Base-by-base conservation (phyloP, 2,113 vertebrate genomes). In the Triplophysa dalaica region DNA sequence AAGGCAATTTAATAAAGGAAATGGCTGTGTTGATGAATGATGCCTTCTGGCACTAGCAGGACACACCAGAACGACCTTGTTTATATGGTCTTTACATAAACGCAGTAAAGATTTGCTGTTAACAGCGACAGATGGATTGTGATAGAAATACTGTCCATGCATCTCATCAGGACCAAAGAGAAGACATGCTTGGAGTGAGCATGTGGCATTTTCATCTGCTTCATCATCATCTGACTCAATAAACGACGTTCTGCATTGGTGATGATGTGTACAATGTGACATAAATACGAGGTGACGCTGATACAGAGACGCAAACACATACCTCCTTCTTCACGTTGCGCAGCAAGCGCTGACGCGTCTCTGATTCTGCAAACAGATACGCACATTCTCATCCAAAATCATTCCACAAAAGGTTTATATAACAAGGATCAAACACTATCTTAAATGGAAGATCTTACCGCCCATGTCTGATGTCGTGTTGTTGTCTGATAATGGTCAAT, bases 301-400 rank as follows among this genome's bases (percentile, higher is more conserved):
- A 22, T 45, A 38, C 33, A 38, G 33, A 45, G 43, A 45, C 43
- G 11, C 43, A 45, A 45, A 45, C 6, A 60, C 61, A 58, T 1
- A 96, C 96, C 95, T 98, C 96, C 90, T 98, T 96, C 91, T 97
- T 97, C 77, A 96, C 95, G 75, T 93, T 95, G 90, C 95, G 94
- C 91, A 97, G 93, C 90, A 97, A 88, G 85, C 93, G 93, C 94
- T 98, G 96, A 54, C 95, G 93, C 86, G 94, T 96, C 92, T 97
- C 96, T 72, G 92, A 92, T 85, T 96, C 95, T 96, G 22, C 41
- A 79, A 89, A 82, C 89, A 89, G 84, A 93, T 85, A 90, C 77
- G 60, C 52, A 50, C 19, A 80, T 85, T 77, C 84, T 43, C 73
- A 62, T 64, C 62, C 43, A n/a, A 79, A 83, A 89, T 79, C 69